Conservation (phyloP, 2,888 invertebrate species). For the Nephrotoma flavescens region DNA sequence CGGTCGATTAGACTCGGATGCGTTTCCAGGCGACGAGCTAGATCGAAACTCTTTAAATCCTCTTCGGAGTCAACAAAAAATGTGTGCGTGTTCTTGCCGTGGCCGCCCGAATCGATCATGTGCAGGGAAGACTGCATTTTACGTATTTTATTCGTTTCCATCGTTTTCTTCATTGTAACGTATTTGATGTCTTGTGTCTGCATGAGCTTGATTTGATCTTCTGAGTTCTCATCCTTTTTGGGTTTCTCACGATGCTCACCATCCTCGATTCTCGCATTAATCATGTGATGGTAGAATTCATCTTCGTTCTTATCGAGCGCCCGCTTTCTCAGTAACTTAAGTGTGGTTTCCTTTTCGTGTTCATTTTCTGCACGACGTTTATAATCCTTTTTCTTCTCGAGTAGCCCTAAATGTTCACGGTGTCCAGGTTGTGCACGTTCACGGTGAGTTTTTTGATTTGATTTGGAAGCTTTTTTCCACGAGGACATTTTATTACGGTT, state of each 20-base stretch:
- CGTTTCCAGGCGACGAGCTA: constrained; percentile 57
- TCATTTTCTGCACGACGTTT: constrained; percentile 60
- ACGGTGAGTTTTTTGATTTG: constrained; percentile 67
- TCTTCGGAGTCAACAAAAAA: constrained; percentile 59
- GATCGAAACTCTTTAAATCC: constrained; percentile 46
- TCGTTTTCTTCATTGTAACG: constrained; percentile 67
- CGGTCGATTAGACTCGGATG: constrained; percentile 55
- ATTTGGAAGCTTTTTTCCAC: constrained; percentile 77
- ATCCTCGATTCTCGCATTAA: constrained; percentile 59
- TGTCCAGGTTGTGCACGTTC: constrained; percentile 74
- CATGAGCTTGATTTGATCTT: constrained; percentile 78
- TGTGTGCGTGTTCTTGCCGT: constrained; percentile 57
- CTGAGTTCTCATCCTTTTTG: constrained; percentile 58
- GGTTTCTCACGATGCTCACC: constrained; percentile 51
- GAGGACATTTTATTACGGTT: constrained; percentile 52
- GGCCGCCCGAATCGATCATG: constrained; percentile 57
- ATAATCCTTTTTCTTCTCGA: constrained; percentile 86
- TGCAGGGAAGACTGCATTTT: constrained; percentile 64
- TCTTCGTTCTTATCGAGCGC: constrained; percentile 91
- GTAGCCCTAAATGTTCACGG: constrained; percentile 59
- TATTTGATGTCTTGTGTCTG: constrained; percentile 86
- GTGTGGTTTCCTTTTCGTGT: constrained; percentile 65
- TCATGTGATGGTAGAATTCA: constrained; percentile 98
- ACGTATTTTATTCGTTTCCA: constrained; percentile 56
- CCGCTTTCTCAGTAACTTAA: constrained; percentile 66